Percentiles rank a stretch among this genome's conserved stretches.
phyloP scores from a whole-genome alignment of 1,140 invertebrate genomes.

The Drosophila quadrilineata region DNA sequence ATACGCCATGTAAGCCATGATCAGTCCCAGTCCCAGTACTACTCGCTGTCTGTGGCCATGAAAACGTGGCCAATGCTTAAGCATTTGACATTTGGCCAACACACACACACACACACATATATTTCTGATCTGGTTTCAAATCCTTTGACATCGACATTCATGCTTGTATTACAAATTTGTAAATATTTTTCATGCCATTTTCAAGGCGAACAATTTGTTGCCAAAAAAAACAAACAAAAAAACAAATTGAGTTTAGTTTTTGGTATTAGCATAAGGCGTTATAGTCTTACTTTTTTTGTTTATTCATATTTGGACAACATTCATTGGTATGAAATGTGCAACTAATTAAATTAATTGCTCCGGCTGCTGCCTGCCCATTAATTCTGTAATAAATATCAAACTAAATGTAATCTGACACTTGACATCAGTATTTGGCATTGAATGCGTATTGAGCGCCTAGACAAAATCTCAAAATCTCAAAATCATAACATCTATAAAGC shows the following conservation, averaged over 20 bases:
- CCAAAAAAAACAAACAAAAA: too few relatives aligned
- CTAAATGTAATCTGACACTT: slow-evolving; percentile 78
- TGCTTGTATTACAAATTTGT: too few relatives aligned
- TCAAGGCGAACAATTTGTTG: slow-evolving; percentile 38
- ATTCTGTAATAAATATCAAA: slow-evolving; percentile 73
- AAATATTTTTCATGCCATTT: slow-evolving; percentile 14
- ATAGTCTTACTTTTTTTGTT: slow-evolving; percentile 2
- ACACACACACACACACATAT: slow-evolving; percentile 2
- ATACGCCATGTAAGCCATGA: slow-evolving; percentile 61
- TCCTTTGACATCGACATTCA: slow-evolving; percentile 70
- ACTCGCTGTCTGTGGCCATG: slow-evolving; percentile 51
- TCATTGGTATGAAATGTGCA: slow-evolving; percentile 39
- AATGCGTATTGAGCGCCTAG: slow-evolving; percentile 29
- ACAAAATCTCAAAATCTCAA: background rate
- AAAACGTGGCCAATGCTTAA: slow-evolving; percentile 60
- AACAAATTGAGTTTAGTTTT: too few relatives aligned
- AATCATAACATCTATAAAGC: background rate
- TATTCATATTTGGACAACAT: slow-evolving; percentile 43
- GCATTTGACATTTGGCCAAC: slow-evolving; percentile 71
- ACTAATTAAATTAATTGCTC: slow-evolving; percentile 76
- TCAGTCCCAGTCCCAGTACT: background rate
- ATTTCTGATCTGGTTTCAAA: slow-evolving; percentile 62
- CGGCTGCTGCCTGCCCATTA: slow-evolving; percentile 59
- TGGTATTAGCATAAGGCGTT: slow-evolving; percentile 13
- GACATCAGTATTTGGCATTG: slow-evolving; percentile 72